Percentiles rank a stretch among this genome's conserved stretches.
Evolutionary conservation across 1,140 invertebrate genomes (phyloP).

Genomic region (Sycophila sp.): DNA sequence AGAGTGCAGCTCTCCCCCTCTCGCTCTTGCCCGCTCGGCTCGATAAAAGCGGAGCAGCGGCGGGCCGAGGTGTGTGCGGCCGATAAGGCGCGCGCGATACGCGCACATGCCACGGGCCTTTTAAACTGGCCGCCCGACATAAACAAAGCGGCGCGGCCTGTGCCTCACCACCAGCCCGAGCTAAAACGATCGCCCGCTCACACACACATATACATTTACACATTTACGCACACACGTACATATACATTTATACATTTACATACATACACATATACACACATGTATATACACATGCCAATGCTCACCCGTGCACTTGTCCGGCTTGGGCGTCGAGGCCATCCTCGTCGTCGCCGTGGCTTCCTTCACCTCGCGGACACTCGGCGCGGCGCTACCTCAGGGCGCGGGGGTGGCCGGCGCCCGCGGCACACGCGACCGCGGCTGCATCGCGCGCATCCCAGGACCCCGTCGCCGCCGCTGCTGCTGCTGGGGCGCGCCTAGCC

Average conservation of each 20-base stretch:
- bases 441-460: no score
- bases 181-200: no score
- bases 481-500: no score
- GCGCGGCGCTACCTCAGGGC: constrained; percentile 44
- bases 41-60: not conserved
- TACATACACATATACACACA: constrained; percentile 30
- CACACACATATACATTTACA: not conserved
- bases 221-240: not conserved
- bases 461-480: not conserved
- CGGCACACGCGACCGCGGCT: constrained; percentile 34
- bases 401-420: constrained; percentile 14
- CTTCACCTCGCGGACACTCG: constrained; percentile 30
- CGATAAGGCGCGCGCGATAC: not conserved
- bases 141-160: constrained; percentile 5
- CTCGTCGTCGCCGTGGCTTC: constrained; percentile 23
- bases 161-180: no score
- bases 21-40: not conserved
- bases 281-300: constrained; percentile 15
- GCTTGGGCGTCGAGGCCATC: constrained; percentile 62
- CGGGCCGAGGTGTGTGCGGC: not conserved
- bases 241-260: not conserved
- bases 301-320: constrained; percentile 63
- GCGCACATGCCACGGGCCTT: not conserved
- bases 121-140: not conserved
- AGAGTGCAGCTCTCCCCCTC: not conserved